Conservation (phyloP, 2,888 invertebrate species). For the Trichopria drosophilae region DNA sequence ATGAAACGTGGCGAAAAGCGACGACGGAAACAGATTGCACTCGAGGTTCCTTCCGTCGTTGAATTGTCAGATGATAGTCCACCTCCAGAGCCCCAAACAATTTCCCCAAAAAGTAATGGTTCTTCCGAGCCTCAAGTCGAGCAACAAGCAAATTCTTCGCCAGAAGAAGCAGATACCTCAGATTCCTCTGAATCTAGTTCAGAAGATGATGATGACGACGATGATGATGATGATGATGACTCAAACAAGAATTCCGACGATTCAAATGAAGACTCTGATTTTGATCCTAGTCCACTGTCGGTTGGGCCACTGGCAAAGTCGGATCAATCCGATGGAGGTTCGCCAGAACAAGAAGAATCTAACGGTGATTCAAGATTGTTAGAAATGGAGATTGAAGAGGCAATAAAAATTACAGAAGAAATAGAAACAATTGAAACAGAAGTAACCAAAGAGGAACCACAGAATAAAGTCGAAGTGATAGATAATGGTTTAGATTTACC, state of each 20-base stretch:
- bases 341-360: slow-evolving; percentile 52
- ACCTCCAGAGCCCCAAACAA: too few species aligned
- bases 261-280: slow-evolving; percentile 54
- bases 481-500: slow-evolving; percentile 66
- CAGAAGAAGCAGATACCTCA: slow-evolving; percentile 39
- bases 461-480: slow-evolving; percentile 59
- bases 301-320: slow-evolving; percentile 61
- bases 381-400: too few species aligned
- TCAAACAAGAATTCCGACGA: slow-evolving; percentile 51
- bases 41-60: slow-evolving; percentile 53
- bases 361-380: slow-evolving; percentile 44
- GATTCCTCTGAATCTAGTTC: slow-evolving; percentile 62
- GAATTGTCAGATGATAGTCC: slow-evolving; percentile 53
- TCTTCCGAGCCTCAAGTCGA: too few species aligned
- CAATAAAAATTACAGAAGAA: slow-evolving; percentile 45
- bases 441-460: slow-evolving; percentile 45
- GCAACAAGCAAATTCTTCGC: slow-evolving; percentile 50
- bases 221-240: slow-evolving; percentile 51
- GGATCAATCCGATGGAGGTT: slow-evolving; percentile 54
- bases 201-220: slow-evolving; percentile 56
- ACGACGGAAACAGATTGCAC: slow-evolving; percentile 47
- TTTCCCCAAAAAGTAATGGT: too few species aligned
- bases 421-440: slow-evolving; percentile 18
- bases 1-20: slow-evolving; percentile 63
- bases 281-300: slow-evolving; percentile 62